Percentiles rank a stretch among this genome's conserved stretches.
phyloP scores from a whole-genome alignment of 64 coral and sea anemone genomes.

The Pocillopora damicornis region DNA sequence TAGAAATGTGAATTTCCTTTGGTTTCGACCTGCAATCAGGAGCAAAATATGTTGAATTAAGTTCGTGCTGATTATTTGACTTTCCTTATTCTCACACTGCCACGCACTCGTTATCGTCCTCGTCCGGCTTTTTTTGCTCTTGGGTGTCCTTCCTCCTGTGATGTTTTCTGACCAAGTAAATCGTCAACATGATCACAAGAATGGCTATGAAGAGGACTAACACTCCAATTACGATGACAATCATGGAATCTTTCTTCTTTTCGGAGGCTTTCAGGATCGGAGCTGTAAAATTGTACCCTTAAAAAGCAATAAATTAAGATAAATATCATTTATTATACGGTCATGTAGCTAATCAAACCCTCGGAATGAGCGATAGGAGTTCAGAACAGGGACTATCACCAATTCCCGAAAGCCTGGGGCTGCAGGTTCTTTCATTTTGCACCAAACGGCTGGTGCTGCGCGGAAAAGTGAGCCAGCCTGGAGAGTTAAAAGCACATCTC shows the following conservation, averaged over 20 bases:
- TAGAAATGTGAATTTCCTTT: no score
- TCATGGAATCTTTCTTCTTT: background rate
- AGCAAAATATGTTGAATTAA: background rate
- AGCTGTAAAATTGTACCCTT: background rate
- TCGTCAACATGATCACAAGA: background rate
- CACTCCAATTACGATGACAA: background rate
- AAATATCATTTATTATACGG: no score
- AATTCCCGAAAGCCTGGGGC: no score
- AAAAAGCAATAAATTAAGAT: background rate
- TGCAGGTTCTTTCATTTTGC: no score
- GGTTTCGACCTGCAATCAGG: no score
- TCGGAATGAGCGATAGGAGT: no score
- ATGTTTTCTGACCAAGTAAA: slow-evolving; percentile 4
- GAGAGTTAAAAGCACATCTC: no score
- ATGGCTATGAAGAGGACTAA: background rate
- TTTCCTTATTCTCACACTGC: background rate
- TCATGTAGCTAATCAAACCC: no score
- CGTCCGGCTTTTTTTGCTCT: background rate
- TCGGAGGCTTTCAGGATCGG: background rate
- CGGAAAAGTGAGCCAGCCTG: no score
- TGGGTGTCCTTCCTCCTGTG: background rate
- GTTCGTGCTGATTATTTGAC: background rate
- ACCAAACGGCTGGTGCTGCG: no score
- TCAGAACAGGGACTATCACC: no score
- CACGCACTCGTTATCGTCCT: background rate